Base-by-base conservation (phyloP, 35 echinoderm and acorn worm species). In the Hemicentrotus pulcherrimus region DNA sequence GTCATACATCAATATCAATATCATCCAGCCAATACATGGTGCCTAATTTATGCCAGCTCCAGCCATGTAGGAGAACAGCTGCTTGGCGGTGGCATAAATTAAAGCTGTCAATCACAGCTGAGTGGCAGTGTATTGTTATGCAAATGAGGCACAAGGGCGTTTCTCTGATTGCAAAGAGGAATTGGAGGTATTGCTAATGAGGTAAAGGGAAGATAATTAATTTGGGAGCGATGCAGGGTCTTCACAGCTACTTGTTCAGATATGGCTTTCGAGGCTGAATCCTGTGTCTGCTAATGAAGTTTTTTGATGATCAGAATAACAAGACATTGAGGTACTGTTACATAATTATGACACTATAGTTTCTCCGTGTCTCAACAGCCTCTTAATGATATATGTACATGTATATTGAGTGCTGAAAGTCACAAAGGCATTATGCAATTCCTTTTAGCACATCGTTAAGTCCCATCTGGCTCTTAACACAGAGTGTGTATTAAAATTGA, bases 71-170 rank as follows among this genome's bases (percentile, higher is more conserved):
- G 65, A 78, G 65, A 78, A 78, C 65, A 78, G 65, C 65, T 78
- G 65, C 88, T 24, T 19, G 88, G 88, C 88, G 12, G 9, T 9
- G 5, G 88, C 88, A 90, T 90, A 90, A 90, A 90, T 90, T 90
- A 90, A 5, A 19, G 18, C 19, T 41, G 88, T 47, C 88, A 90
- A 33, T 90, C 88, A 90, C 32, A 32, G 46, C 88, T 90, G 88
- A 90, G 32, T 90, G 88, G 12, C 88, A 45, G 88, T 22, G 19
- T 0, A 90, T 90, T 90, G 88, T 90, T 47, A 90, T 90, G 88
- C 6, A 45, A 90, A 90, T 90, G 18, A 90, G 32, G 19, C 46
- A 90, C 2, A 28, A 47, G 88, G 86, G 88, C 31, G 88, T 90
- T 45, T 47, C 31, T 33, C 88, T 90, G 4, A 90, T 90, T 33